Percentiles rank a stretch among this genome's conserved stretches.
Conservation (phyloP, 2,113 vertebrate genomes). For the Eupsittula cactorum region DNA sequence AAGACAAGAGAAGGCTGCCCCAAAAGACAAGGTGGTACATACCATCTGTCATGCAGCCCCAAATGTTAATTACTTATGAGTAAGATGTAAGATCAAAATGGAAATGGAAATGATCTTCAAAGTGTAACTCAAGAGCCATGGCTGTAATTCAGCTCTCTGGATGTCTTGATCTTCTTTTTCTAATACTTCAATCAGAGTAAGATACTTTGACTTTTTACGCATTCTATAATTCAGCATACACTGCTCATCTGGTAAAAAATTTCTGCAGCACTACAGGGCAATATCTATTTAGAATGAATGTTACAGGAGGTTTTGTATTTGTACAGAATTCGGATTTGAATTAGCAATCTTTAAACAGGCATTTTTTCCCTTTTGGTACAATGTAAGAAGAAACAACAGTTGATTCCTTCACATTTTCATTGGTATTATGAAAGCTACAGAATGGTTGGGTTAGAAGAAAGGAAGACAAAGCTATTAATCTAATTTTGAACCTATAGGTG, state of each 20-base stretch:
- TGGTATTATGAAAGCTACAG: neutral
- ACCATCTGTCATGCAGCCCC: conserved; percentile 46
- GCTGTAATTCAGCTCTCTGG: conserved; percentile 45
- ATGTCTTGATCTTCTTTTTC: conserved; percentile 27
- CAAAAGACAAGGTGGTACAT: conserved; percentile 52
- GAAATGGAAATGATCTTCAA: conserved; percentile 60
- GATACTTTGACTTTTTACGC: neutral
- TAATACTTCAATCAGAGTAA: neutral
- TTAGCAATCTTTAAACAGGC: neutral
- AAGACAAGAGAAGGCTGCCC: conserved; percentile 38
- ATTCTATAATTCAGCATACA: neutral
- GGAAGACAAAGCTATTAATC: neutral
- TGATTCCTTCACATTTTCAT: neutral
- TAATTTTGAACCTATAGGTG: neutral
- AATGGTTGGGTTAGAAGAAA: neutral
- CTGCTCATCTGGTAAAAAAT: neutral
- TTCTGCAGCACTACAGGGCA: neutral
- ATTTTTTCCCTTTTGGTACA: neutral
- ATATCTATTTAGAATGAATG: neutral
- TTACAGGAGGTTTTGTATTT: neutral
- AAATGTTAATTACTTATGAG: conserved; percentile 63
- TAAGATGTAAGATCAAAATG: conserved; percentile 43
- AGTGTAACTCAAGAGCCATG: conserved; percentile 15
- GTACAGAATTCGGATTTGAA: neutral
- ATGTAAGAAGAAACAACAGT: neutral